Conservation (phyloP, 2,888 invertebrate genomes). For the Melanostoma mellinum region DNA sequence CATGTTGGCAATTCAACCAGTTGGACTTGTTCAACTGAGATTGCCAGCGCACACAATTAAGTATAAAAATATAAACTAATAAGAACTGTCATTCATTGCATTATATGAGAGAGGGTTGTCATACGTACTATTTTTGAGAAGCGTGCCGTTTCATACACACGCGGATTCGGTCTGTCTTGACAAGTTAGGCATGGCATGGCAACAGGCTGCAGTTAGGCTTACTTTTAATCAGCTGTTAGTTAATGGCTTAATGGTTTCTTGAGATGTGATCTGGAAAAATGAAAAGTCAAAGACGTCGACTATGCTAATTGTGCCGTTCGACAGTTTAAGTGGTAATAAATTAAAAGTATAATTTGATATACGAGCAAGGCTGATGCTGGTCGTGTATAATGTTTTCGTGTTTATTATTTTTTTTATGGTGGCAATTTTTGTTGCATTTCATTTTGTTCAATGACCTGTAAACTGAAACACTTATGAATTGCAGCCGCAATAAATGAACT, state of each 20-base stretch:
- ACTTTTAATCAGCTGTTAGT: slow-evolving; percentile 50
- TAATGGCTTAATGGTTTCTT: slow-evolving; percentile 34
- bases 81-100: slow-evolving; percentile 29
- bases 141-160: not conserved
- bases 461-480: too few species aligned
- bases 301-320: slow-evolving; percentile 58
- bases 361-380: slow-evolving; percentile 4
- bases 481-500: too few species aligned
- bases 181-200: slow-evolving; percentile 26
- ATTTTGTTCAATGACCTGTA: too few species aligned
- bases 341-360: slow-evolving; percentile 29
- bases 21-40: slow-evolving; percentile 31
- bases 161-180: slow-evolving; percentile 67
- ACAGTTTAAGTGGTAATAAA: slow-evolving; percentile 48
- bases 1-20: slow-evolving; percentile 26
- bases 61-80: slow-evolving; percentile 29
- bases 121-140: slow-evolving; percentile 35
- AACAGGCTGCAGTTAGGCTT: slow-evolving; percentile 28
- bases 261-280: slow-evolving; percentile 51
- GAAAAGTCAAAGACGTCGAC: slow-evolving; percentile 52
- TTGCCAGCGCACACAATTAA: slow-evolving; percentile 18
- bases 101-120: slow-evolving; percentile 1
- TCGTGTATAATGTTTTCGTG: not conserved
- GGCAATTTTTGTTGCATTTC: too few species aligned
- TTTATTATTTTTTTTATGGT: too few species aligned